These are phyloP conservation scores for Alosa alosa DNA, from an alignment of 2,113 vertebrate species.

Conservation along the genomic window DNA sequence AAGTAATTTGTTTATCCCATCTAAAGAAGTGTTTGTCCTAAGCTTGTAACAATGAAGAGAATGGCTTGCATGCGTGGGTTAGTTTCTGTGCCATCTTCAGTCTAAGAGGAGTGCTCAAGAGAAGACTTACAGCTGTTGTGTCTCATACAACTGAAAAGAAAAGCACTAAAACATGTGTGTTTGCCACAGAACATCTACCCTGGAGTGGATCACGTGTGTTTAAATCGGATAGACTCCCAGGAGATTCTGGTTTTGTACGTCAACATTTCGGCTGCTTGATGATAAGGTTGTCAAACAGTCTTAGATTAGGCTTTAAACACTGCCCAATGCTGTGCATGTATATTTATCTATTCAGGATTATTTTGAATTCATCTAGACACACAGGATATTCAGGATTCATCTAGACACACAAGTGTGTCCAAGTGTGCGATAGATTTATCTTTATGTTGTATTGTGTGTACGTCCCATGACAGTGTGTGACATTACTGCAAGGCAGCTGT, in stretches of 20 bases:
- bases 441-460: neutral
- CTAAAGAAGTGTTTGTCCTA: neutral
- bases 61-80: neutral
- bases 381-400: neutral
- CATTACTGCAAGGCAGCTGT: neutral
- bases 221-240: neutral
- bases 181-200: neutral
- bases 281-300: conserved; percentile 11
- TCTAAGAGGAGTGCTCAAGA: neutral
- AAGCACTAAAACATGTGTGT: neutral
- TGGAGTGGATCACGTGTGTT: neutral
- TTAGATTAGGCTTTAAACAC: neutral
- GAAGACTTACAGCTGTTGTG: neutral
- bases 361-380: neutral
- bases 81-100: neutral
- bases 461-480: conserved; percentile 13
- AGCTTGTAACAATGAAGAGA: neutral
- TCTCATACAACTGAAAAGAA: neutral
- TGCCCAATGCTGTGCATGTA: neutral
- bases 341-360: no score
- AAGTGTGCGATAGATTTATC: neutral
- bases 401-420: neutral
- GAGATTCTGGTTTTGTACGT: neutral
- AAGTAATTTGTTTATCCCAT: neutral
- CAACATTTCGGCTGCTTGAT: neutral